Conservation (phyloP, 2,113 vertebrate genomes). For the Ahaetulla prasina region DNA sequence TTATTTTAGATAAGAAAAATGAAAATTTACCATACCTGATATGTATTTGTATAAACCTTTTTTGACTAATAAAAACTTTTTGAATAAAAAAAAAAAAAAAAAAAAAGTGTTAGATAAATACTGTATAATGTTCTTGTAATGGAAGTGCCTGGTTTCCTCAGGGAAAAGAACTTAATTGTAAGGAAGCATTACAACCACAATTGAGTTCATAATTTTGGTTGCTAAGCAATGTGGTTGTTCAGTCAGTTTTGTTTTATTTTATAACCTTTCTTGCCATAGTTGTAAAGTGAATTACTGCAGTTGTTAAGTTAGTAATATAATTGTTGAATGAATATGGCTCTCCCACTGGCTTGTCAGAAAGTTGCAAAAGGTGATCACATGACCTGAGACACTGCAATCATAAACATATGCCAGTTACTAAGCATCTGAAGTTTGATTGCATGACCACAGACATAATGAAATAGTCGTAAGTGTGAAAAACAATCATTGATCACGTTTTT, state of each 20-base stretch:
- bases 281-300: neutral
- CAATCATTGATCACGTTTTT: neutral
- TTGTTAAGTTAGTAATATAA: neutral
- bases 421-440: neutral
- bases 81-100: too few species aligned
- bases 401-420: neutral
- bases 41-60: too few species aligned
- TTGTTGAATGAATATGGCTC: neutral
- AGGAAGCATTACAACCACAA: neutral
- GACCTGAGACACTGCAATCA: neutral
- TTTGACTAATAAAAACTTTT: too few species aligned
- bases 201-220: neutral
- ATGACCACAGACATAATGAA: neutral
- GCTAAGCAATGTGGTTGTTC: neutral
- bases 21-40: too few species aligned
- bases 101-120: neutral
- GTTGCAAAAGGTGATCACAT: too few species aligned
- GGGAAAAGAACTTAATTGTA: neutral
- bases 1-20: too few species aligned
- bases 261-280: neutral
- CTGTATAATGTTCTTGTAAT: neutral
- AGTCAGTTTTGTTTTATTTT: neutral
- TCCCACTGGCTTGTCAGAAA: neutral
- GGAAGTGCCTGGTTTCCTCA: neutral
- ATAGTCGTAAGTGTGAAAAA: neutral